Percentiles rank a stretch among this genome's conserved stretches.
These are phyloP conservation scores for Litoditis marina DNA, from an alignment of 2,888 invertebrate species.

Conservation along the genomic window DNA sequence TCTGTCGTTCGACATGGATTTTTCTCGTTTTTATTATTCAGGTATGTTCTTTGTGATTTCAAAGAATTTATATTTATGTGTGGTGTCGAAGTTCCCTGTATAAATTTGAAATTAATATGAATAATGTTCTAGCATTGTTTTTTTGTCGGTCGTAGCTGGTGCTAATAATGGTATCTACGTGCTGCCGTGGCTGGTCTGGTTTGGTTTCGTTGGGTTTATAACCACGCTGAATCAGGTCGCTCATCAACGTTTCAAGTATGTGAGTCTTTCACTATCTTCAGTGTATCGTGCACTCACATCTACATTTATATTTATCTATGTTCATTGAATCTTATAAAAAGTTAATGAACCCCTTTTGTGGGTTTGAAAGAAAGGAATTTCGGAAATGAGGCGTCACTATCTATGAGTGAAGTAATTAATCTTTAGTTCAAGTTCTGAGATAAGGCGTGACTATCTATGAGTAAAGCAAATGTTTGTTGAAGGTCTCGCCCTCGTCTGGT, in stretches of 20 bases:
- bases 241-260: conserved; percentile 39
- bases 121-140: conserved; percentile 30
- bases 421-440: too few relatives aligned
- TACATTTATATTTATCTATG: neutral
- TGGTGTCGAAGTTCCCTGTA: too few relatives aligned
- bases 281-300: neutral
- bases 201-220: conserved; percentile 35
- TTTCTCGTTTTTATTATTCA: conserved; percentile 27
- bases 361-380: too few relatives aligned
- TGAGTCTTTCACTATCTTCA: conserved; percentile 20
- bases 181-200: conserved; percentile 39
- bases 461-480: neutral
- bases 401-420: too few relatives aligned
- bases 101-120: too few relatives aligned
- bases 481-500: conserved; percentile 24
- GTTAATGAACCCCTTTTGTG: too few relatives aligned
- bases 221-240: conserved; percentile 36
- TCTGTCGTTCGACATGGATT: conserved; percentile 28
- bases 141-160: conserved; percentile 37
- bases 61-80: neutral
- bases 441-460: too few relatives aligned
- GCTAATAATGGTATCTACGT: conserved; percentile 29
- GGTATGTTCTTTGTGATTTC: conserved; percentile 6
- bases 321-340: neutral
- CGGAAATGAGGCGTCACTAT: too few relatives aligned